A percentile compares a stretch with the other conserved stretches of the same genome.
Evolutionary conservation across 2,888 invertebrate genomes (phyloP).

Genomic region (Lordiphosa fenestrarum): DNA sequence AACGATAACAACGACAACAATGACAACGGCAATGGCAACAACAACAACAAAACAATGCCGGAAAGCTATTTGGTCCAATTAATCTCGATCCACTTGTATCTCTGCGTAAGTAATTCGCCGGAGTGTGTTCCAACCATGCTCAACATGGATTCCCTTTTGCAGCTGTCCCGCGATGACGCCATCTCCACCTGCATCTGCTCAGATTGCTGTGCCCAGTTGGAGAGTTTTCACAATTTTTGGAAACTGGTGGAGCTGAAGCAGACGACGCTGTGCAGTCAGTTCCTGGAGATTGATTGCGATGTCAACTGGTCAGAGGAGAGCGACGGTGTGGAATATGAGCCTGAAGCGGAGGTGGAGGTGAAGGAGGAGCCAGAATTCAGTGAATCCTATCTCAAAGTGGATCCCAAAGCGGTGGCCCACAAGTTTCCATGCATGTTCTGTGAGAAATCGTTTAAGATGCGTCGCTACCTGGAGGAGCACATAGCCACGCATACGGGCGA

Average conservation of each 20-base stretch:
- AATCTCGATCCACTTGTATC: conserved; percentile 70
- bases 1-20: conserved; percentile 26
- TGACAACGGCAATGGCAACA: conserved; percentile 13
- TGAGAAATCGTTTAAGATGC: conserved; percentile 70
- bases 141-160: conserved; percentile 1
- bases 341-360: conserved; percentile 39
- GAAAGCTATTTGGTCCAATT: conserved; percentile 66
- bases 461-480: conserved; percentile 64
- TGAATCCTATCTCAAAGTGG: conserved; percentile 36
- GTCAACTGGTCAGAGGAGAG: conserved; percentile 61
- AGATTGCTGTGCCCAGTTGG: conserved; percentile 55
- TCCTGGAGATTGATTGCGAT: conserved; percentile 61
- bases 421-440: conserved; percentile 68
- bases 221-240: conserved; percentile 65
- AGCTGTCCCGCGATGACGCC: conserved; percentile 62
- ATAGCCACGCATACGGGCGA: conserved; percentile 65
- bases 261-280: conserved; percentile 59
- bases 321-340: conserved; percentile 21
- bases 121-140: not conserved
- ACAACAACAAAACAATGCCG: conserved; percentile 47
- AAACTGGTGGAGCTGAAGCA: conserved; percentile 60
- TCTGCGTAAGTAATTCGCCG: conserved; percentile 57
- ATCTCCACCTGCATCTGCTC: conserved; percentile 62
- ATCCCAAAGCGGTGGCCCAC: conserved; percentile 29
- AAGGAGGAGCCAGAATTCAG: conserved; percentile 20